Percentiles rank a stretch among this genome's conserved stretches.
phyloP scores from a whole-genome alignment of 2,888 invertebrate species.

The Apantesis nais region DNA sequence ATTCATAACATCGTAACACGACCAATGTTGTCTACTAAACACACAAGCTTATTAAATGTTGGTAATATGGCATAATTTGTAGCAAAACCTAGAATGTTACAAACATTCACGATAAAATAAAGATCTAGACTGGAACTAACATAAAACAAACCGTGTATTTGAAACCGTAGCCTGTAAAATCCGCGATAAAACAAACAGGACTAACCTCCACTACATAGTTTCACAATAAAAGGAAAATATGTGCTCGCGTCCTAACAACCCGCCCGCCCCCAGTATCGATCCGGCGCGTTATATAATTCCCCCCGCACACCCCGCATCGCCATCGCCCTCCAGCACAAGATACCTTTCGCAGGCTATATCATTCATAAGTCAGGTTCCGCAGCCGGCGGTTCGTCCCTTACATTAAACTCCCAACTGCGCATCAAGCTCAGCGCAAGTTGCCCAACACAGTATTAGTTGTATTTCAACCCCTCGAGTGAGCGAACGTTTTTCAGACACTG shows the following conservation, averaged over 20 bases:
- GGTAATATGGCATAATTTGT: background rate
- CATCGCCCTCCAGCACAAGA: constrained; percentile 46
- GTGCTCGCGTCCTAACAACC: constrained; percentile 61
- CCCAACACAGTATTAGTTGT: constrained; percentile 66
- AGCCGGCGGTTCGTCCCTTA: constrained; percentile 48
- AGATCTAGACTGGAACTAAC: constrained; percentile 16
- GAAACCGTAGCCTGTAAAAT: constrained; percentile 29
- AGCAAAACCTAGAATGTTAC: background rate
- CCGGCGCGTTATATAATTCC: constrained; percentile 74
- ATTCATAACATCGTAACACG: background rate
- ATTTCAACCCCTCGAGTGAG: constrained; percentile 53
- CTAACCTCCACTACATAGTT: constrained; percentile 47
- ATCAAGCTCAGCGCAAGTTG: constrained; percentile 49
- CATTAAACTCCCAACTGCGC: constrained; percentile 56
- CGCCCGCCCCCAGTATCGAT: constrained; percentile 74
- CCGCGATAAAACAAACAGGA: constrained; percentile 52
- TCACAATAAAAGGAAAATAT: constrained; percentile 53
- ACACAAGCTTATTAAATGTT: background rate
- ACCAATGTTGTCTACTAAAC: background rate
- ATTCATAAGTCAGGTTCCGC: constrained; percentile 69
- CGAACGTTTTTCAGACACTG: constrained; percentile 54
- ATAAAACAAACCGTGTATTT: constrained; percentile 19
- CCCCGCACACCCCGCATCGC: constrained; percentile 51
- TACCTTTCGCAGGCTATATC: constrained; percentile 63
- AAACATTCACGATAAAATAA: constrained; percentile 10